phyloP scores from a whole-genome alignment of 92 coral and sea anemone species.

The Meandrina meandrites region DNA sequence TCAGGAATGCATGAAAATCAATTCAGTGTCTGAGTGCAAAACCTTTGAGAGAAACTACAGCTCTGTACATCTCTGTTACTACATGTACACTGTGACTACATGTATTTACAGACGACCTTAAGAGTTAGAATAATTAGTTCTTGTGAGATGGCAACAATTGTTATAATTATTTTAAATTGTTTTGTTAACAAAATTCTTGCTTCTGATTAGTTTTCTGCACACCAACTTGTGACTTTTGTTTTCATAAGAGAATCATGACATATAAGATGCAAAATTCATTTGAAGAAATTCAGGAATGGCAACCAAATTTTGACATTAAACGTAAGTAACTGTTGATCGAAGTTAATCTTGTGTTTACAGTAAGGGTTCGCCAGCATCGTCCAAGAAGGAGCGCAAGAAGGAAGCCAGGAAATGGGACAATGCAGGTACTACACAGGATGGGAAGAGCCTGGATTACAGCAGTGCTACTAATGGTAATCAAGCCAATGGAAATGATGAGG shows the following conservation, averaged over 20 bases:
- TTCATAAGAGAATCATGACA: neutral
- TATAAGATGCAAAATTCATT: neutral
- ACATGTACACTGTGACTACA: too few species aligned
- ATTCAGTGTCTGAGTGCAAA: too few species aligned
- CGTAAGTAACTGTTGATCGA: neutral
- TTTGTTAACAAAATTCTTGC: too few species aligned
- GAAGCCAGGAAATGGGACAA: conserved; percentile 92
- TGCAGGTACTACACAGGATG: conserved; percentile 77
- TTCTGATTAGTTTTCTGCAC: too few species aligned
- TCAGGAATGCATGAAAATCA: too few species aligned
- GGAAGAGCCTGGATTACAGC: conserved; percentile 78
- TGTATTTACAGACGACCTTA: too few species aligned
- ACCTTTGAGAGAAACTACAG: too few species aligned
- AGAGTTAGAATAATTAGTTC: too few species aligned
- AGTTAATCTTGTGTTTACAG: conserved; percentile 34
- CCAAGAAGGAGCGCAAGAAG: conserved; percentile 63
- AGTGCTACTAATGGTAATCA: conserved; percentile 55
- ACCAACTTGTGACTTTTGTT: too few species aligned
- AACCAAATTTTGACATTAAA: neutral
- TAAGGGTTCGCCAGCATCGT: conserved; percentile 76
- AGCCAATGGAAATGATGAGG: conserved; percentile 71
- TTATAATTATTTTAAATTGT: too few species aligned
- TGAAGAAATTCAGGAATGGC: neutral
- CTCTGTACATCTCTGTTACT: too few species aligned
- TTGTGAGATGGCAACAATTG: too few species aligned